These are phyloP conservation scores for Leuciscus waleckii DNA, from an alignment of 2,797 vertebrate species.

Conservation along the genomic window DNA sequence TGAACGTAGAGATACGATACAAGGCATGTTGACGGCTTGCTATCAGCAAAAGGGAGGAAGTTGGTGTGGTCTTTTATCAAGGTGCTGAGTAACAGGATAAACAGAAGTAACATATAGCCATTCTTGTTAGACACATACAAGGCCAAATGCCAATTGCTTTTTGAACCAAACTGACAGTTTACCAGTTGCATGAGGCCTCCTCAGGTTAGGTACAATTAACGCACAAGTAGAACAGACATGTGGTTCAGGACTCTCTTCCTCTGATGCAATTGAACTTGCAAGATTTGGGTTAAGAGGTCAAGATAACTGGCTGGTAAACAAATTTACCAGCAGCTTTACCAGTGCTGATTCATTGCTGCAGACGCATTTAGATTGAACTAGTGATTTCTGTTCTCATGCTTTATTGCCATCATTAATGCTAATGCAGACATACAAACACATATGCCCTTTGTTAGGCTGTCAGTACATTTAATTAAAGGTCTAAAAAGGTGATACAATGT, in stretches of 20 bases:
- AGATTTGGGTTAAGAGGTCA: constrained; percentile 2
- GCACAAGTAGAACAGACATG: neutral
- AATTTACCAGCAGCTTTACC: neutral
- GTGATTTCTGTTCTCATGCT: neutral
- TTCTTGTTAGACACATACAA: neutral
- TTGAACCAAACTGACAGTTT: neutral
- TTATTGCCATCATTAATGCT: neutral
- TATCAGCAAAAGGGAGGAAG: neutral
- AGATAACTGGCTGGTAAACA: neutral
- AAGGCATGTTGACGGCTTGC: neutral
- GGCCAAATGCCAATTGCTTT: constrained; percentile 12
- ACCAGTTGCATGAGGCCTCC: neutral
- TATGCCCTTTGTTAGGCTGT: neutral
- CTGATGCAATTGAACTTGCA: neutral
- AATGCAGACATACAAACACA: neutral
- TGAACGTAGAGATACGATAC: neutral
- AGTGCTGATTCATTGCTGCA: neutral
- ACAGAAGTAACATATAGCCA: neutral
- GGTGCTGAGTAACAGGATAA: constrained; percentile 8
- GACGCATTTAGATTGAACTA: neutral
- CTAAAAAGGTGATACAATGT: neutral
- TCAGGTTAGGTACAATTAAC: neutral
- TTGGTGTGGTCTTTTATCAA: constrained; percentile 8
- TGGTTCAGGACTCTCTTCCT: neutral
- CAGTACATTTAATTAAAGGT: constrained; percentile 17